Base-by-base conservation (phyloP, 92 coral and sea anemone genomes). In the Ricordea florida region DNA sequence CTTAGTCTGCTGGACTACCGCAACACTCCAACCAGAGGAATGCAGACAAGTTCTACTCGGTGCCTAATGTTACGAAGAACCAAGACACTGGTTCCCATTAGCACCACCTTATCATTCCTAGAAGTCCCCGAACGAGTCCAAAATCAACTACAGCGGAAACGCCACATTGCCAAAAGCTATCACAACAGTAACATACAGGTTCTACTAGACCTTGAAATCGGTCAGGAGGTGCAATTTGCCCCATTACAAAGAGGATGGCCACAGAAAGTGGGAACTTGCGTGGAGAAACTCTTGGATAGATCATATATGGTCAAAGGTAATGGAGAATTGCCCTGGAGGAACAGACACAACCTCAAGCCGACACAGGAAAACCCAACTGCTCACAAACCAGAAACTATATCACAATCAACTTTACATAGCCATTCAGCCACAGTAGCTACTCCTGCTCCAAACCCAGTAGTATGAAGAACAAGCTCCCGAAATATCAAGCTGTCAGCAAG, bases 51-150 rank as follows among this genome's bases (percentile, higher is more conserved):
- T 32, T 88, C 82, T 10, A 78, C 57, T 9, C 92, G 68, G 29
- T 26, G 87, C 13, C 67, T 82, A 8, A 66, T 80, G 83, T 80
- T 83, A 0, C 48, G 83, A 18, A 73, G 92, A 68, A 80, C 74
- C 32, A 79, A 67, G 73, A 78, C 81, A 21, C 52, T 77, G 37
- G 31, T 84, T 6, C 90, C 78, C 31, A 69, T 41, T 36, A 44
- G 62, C 41, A 37, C 76, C 30, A 71, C 40, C 45, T 60, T 79
- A 29, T 72, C 69, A 23, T 62, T 51, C 10, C 90, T 63, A 25
- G 53, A 78, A 37, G 83, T 82, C 4, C 38, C 59, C 1, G 83
- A 76, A 32, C 83, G 83, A 51, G 62, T 46, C 11, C 16, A 45
- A 37, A 52, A 76, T 10, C 66, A 59, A 51, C 34, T 69, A 5